Percentiles rank a stretch among this genome's conserved stretches.
Evolutionary conservation across 2,797 vertebrate species (phyloP).

Genomic region (Falco biarmicus): DNA sequence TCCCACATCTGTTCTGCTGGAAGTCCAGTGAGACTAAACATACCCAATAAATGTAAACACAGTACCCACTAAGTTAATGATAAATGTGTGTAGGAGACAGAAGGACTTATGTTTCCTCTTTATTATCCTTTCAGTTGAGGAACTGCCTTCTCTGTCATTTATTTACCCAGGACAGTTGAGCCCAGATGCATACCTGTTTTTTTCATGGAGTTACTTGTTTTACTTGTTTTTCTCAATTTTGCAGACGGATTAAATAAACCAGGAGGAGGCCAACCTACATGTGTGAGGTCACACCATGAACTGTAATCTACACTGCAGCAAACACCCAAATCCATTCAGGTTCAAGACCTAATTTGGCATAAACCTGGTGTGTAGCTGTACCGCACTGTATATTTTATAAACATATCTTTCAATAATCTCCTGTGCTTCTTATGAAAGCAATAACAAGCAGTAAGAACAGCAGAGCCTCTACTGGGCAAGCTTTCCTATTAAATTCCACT

Average conservation of each 20-base stretch:
- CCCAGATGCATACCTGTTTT: background rate
- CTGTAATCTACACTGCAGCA: constrained; percentile 36
- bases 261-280: background rate
- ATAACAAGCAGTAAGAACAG: background rate
- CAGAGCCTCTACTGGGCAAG: background rate
- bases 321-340: background rate
- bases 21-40: constrained; percentile 30
- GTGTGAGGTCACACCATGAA: constrained; percentile 35
- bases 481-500: constrained; percentile 15
- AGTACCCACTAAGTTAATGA: constrained; percentile 28
- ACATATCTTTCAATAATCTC: constrained; percentile 11
- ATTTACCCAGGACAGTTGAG: constrained; percentile 1
- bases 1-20: constrained; percentile 42
- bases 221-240: constrained; percentile 30
- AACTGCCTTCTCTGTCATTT: background rate
- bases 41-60: constrained; percentile 23
- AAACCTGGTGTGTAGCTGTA: background rate
- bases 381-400: constrained; percentile 12
- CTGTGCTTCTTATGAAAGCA: constrained; percentile 15
- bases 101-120: constrained; percentile 31
- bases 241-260: constrained; percentile 22
- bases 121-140: constrained; percentile 9
- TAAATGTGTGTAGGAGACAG: constrained; percentile 12
- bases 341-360: constrained; percentile 40
- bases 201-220: background rate